Evolutionary conservation across 2,797 vertebrate species (phyloP).

Genomic region (Amniataba percoides): DNA sequence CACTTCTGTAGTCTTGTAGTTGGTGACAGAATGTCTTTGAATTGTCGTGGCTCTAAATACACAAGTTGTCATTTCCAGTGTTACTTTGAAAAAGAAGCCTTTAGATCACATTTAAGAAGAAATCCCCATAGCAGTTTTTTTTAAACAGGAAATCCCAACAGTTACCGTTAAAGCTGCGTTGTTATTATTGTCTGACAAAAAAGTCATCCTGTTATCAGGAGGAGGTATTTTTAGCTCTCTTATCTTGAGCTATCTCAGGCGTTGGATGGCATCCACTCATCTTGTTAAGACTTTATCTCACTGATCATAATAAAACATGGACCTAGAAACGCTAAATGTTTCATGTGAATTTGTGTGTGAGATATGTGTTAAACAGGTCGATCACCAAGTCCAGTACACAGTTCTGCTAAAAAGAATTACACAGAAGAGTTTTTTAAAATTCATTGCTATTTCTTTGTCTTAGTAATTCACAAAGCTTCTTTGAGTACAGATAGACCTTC

Average conservation of each 20-base stretch:
- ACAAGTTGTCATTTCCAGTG: neutral
- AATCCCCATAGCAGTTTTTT: neutral
- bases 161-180: constrained; percentile 12
- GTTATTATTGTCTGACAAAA: constrained; percentile 17
- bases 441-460: neutral
- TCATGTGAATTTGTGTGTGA: neutral
- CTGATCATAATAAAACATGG: constrained; percentile 1
- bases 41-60: neutral
- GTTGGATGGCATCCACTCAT: constrained; percentile 24
- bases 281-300: constrained; percentile 18
- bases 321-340: neutral
- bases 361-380: neutral
- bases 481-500: neutral
- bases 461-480: neutral
- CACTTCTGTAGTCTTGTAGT: neutral
- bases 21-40: neutral
- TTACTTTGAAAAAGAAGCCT: neutral
- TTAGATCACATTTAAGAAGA: neutral
- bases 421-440: neutral
- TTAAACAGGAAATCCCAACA: constrained; percentile 40
- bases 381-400: neutral
- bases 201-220: constrained; percentile 53
- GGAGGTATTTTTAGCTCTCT: constrained; percentile 57
- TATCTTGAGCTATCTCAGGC: constrained; percentile 33
- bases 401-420: neutral